phyloP scores from a whole-genome alignment of 2,113 vertebrate genomes.

The Sebastes fasciatus region DNA sequence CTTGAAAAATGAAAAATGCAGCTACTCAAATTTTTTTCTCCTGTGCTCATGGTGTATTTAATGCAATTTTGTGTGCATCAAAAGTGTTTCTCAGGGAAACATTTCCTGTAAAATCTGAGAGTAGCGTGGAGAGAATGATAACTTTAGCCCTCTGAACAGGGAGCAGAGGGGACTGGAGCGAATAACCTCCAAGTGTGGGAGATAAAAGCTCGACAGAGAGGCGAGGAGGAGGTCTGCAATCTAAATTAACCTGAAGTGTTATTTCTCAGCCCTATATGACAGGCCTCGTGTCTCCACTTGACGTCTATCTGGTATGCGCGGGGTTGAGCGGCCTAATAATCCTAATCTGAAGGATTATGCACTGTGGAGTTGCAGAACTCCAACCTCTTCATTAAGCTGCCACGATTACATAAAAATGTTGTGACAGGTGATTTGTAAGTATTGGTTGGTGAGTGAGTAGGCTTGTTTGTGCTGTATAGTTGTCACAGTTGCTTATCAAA shows the following conservation, averaged over 20 bases:
- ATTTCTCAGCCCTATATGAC: neutral
- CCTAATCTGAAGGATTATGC: no score
- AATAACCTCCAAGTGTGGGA: neutral
- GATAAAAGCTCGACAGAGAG: conserved; percentile 10
- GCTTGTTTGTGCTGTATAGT: no score
- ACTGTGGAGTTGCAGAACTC: no score
- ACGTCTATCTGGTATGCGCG: neutral
- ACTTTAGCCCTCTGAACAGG: neutral
- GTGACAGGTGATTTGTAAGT: no score
- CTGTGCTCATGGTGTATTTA: conserved; percentile 18
- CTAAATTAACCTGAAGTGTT: neutral
- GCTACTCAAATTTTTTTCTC: conserved; percentile 32
- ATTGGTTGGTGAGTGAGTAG: no score
- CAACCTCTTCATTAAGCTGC: no score
- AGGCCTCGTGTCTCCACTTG: neutral
- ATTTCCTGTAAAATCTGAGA: conserved; percentile 26
- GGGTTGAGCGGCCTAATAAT: no score
- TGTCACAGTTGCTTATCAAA: no score
- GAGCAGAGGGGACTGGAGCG: neutral
- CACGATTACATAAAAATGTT: no score
- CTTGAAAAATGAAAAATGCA: conserved; percentile 68
- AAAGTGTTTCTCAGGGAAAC: conserved; percentile 38
- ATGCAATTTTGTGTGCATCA: conserved; percentile 41
- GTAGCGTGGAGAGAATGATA: neutral
- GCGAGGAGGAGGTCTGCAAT: neutral